A percentile compares a stretch with the other conserved stretches of the same genome.
Conservation (phyloP, 2,797 vertebrate genomes). For the Aeoliscus strigatus region DNA sequence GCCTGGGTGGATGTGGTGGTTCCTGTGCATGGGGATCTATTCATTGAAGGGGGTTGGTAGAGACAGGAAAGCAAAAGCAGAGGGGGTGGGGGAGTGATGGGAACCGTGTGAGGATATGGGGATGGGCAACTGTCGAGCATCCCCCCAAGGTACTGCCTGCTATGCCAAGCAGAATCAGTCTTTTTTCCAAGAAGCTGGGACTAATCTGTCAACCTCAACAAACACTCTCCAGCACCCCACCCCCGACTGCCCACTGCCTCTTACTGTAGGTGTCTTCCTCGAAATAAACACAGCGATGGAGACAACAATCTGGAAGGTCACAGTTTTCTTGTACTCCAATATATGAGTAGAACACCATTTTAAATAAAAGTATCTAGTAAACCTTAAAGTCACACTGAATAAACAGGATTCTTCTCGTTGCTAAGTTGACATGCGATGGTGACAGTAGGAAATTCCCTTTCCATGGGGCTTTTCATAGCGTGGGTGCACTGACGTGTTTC, state of each 20-base stretch:
- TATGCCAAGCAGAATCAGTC: slow-evolving; percentile 76
- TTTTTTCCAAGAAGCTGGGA: slow-evolving; percentile 64
- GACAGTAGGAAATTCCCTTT: slow-evolving; percentile 24
- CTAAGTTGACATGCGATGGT: slow-evolving; percentile 15
- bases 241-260: slow-evolving; percentile 19
- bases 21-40: slow-evolving; percentile 52
- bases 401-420: not conserved
- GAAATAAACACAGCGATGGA: slow-evolving; percentile 32
- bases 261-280: slow-evolving; percentile 40
- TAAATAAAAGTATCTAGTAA: not conserved
- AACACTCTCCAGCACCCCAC: slow-evolving; percentile 43
- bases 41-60: slow-evolving; percentile 70
- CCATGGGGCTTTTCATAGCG: slow-evolving; percentile 5
- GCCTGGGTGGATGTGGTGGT: slow-evolving; percentile 43
- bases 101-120: slow-evolving; percentile 58
- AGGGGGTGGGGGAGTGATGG: slow-evolving; percentile 41
- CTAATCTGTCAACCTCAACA: slow-evolving; percentile 76
- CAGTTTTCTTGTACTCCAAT: slow-evolving; percentile 8
- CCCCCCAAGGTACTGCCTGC: slow-evolving; percentile 71
- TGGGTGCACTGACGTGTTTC: too few species aligned
- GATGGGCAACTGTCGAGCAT: slow-evolving; percentile 72
- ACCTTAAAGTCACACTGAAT: not conserved
- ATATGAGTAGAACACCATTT: slow-evolving; percentile 1
- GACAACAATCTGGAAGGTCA: slow-evolving; percentile 4
- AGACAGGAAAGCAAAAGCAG: slow-evolving; percentile 58